Conservation (phyloP, 2,888 invertebrate species). For the Cotesia congregata region DNA sequence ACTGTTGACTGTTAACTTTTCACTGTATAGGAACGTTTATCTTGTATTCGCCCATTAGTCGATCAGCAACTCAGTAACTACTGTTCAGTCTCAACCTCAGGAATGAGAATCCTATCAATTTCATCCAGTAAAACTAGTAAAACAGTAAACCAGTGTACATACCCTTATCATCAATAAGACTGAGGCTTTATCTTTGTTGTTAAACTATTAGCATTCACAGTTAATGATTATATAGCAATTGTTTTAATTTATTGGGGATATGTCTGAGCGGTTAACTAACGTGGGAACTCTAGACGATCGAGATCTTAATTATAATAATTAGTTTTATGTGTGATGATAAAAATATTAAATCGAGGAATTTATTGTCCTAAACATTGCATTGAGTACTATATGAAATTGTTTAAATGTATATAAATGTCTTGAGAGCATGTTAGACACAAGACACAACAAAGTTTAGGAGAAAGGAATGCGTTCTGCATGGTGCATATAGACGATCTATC, state of each 20-base stretch:
- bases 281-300: no score
- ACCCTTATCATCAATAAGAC: no score
- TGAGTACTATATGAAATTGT: not conserved
- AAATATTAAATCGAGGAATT: not conserved
- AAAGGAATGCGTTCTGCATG: conserved; percentile 47
- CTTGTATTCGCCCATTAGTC: conserved; percentile 22
- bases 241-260: no score
- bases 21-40: conserved; percentile 13
- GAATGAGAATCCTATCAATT: not conserved
- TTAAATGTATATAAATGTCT: not conserved
- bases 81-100: not conserved
- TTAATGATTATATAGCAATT: no score
- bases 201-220: no score
- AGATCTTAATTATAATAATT: no score
- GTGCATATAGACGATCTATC: conserved; percentile 46
- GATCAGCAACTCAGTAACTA: not conserved
- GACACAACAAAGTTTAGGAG: conserved; percentile 20
- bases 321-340: not conserved
- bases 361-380: not conserved
- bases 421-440: not conserved
- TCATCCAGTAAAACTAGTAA: no score
- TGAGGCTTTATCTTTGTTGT: no score
- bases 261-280: no score
- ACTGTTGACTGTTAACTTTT: not conserved
- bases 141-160: no score